Evolutionary conservation across 2,888 invertebrate species (phyloP).

Genomic region (Syrista parreyssii): DNA sequence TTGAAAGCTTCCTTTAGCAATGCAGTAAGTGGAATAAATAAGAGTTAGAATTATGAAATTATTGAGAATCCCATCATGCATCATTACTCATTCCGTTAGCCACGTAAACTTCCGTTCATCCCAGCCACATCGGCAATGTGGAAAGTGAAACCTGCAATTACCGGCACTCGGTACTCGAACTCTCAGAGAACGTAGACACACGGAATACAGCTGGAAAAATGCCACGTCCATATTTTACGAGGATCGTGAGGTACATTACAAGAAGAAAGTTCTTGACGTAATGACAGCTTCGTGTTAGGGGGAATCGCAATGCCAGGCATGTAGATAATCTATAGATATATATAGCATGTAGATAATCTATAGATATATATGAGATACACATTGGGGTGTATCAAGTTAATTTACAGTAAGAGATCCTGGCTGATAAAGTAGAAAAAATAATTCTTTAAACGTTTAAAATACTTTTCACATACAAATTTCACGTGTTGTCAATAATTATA

Average conservation of each 20-base stretch:
- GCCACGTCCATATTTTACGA: constrained; percentile 23
- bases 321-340: not conserved
- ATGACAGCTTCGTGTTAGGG: constrained; percentile 16
- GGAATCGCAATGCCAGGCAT: not conserved
- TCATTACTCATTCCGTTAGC: not conserved
- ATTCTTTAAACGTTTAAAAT: too few species aligned
- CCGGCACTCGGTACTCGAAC: not conserved
- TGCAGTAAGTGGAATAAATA: not conserved
- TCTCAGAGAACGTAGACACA: not conserved
- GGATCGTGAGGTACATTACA: constrained; percentile 4
- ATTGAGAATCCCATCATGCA: not conserved
- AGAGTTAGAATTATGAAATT: not conserved
- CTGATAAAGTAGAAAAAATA: not conserved
- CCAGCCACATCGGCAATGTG: not conserved
- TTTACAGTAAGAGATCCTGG: not conserved
- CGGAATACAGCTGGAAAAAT: constrained; percentile 10
- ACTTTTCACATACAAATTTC: too few species aligned
- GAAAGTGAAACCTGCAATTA: constrained; percentile 2
- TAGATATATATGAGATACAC: not conserved
- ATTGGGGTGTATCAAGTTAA: not conserved
- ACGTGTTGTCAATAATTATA: not conserved
- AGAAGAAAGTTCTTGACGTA: constrained; percentile 21
- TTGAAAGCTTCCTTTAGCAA: not conserved
- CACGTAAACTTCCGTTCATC: not conserved
- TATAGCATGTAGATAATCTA: not conserved